phyloP scores from a whole-genome alignment of 2,797 vertebrate genomes.

The Sebastes matsubarae region DNA sequence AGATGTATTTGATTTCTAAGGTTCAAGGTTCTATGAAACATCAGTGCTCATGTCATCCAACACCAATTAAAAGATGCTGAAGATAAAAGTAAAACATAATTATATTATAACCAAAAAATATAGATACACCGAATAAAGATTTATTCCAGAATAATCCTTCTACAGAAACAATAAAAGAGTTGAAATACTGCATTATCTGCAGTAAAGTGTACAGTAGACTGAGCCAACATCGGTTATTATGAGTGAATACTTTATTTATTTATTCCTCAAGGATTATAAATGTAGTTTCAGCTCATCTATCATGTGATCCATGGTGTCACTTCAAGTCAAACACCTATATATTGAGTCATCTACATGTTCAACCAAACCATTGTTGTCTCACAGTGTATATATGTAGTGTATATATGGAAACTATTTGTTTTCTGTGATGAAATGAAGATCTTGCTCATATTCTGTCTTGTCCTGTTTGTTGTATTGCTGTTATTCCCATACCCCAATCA shows the following conservation, averaged over 20 bases:
- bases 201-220: neutral
- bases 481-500: neutral
- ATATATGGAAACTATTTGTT: neutral
- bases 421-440: neutral
- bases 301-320: neutral
- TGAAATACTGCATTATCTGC: too few relatives aligned
- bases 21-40: neutral
- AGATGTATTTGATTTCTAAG: neutral
- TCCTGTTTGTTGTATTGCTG: neutral
- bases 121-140: neutral
- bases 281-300: neutral
- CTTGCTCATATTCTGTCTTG: neutral
- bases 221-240: neutral
- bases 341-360: neutral
- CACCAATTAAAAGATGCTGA: neutral
- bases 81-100: neutral
- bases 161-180: neutral
- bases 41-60: neutral
- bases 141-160: neutral
- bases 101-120: neutral
- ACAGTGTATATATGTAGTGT: neutral
- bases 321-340: neutral
- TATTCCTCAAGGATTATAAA: neutral
- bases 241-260: neutral
- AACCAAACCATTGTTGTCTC: neutral